These are phyloP conservation scores for Peromyscus nudipes DNA, from an alignment of 2,797 vertebrate genomes.

Conservation along the genomic window DNA sequence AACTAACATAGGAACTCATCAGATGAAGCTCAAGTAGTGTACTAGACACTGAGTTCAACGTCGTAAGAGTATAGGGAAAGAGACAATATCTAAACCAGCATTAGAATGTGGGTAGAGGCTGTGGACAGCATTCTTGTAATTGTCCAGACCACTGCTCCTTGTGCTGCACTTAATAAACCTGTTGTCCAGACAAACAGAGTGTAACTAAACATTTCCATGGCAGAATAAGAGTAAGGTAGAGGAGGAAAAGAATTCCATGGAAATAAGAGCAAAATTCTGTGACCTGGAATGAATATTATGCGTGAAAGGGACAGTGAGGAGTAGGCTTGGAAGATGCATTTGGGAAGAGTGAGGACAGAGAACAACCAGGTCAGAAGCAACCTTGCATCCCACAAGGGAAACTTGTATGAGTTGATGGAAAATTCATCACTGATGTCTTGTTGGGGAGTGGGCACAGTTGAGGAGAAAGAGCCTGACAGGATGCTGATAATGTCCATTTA, in stretches of 20 bases:
- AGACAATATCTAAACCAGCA: not conserved
- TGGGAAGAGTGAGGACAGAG: not conserved
- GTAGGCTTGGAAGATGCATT: not conserved
- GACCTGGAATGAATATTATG: not conserved
- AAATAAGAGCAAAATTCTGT: not conserved
- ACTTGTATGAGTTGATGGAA: not conserved
- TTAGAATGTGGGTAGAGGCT: not conserved
- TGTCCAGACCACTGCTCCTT: not conserved
- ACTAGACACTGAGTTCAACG: not conserved
- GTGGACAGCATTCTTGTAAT: not conserved
- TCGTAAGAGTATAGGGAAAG: not conserved
- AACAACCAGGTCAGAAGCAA: not conserved
- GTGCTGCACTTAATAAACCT: not conserved
- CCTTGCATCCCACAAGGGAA: not conserved
- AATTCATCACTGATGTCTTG: not conserved
- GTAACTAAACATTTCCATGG: not conserved
- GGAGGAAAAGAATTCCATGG: not conserved
- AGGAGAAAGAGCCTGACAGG: not conserved
- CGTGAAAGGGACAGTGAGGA: not conserved
- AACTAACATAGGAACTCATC: slow-evolving; percentile 9
- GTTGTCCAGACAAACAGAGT: not conserved
- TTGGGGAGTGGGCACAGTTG: not conserved
- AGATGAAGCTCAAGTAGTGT: slow-evolving; percentile 19
- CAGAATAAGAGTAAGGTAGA: not conserved
- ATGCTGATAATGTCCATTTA: not conserved